Evolutionary conservation across 2,797 vertebrate species (phyloP).

Genomic region (Cheirogaleus major): DNA sequence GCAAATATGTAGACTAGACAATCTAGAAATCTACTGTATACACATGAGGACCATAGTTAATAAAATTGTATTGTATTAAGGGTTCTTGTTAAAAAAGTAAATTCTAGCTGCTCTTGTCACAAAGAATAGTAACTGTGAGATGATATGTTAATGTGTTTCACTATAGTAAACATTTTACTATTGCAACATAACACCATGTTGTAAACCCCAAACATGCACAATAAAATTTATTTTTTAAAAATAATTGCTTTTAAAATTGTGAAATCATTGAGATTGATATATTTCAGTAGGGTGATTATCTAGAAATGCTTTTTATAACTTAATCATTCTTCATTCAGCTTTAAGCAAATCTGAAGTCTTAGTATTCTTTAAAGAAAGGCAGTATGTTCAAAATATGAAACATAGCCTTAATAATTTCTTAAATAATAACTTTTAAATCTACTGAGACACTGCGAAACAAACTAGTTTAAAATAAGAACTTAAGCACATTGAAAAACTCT

Average conservation of each 20-base stretch:
- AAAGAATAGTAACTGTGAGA: background rate
- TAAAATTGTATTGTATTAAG: background rate
- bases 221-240: background rate
- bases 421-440: constrained; percentile 23
- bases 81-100: background rate
- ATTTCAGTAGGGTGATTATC: background rate
- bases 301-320: constrained; percentile 19
- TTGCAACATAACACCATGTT: background rate
- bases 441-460: background rate
- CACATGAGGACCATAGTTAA: background rate
- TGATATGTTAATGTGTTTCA: background rate
- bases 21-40: background rate
- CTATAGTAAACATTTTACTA: background rate
- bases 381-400: background rate
- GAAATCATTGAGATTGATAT: background rate
- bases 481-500: background rate
- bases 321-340: background rate
- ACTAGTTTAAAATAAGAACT: constrained; percentile 9
- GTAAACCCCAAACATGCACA: background rate
- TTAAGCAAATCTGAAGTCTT: background rate
- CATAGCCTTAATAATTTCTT: background rate
- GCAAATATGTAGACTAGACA: no score
- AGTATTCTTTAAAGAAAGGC: constrained; percentile 17
- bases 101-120: background rate
- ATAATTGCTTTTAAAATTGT: constrained; percentile 40